Base-by-base conservation (phyloP, 2,113 vertebrate genomes). In the Vulpes lagopus region DNA sequence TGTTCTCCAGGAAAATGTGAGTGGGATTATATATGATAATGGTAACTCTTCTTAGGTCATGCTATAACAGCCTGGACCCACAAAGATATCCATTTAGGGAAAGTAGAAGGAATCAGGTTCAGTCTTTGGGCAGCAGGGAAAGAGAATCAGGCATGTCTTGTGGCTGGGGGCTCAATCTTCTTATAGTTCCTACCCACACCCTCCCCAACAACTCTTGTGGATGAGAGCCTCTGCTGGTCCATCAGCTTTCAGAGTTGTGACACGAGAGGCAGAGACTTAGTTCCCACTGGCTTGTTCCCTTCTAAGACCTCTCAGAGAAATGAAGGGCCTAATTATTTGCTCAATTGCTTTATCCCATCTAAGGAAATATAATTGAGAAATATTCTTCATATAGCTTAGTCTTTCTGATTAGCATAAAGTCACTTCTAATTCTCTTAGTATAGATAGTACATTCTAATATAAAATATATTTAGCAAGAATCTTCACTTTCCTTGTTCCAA, bases 381-480 rank as follows among this genome's bases (percentile, higher is more conserved):
- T 71, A 27, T n/a, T 60, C 30, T 92, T 78, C 23, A 8, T 27
- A 76, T 20, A 94, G 1, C 81, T 53, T 5, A 14, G 55, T 38
- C 90, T 95, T 79, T 27, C 62, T 67, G 35, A 93, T 83, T n/a
- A 93, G n/a, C 69, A 38, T 80, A 43, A 67, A 78, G 30, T 78
- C 30, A 83, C 11, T 38, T 92, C 80, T 59, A 35, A 69, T 59
- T 87, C 17, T 49, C 51, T 82, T 62, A 20, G 5, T 81, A 11
- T 35, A 35, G 69, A 35, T 2, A 69, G 59, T 76, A 2, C 65
- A 57, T 78, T 85, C 35, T 59, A 62, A 38, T 7, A 15, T n/a
- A 43, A 95, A 81, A 38, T 71, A 19, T 27, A 35, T 43, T 55
- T 65, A 59, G 12, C n/a, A 71, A 51, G 53, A 14, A 69, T 65